Percentiles rank a stretch among this genome's conserved stretches.
Conservation (phyloP, 2,797 vertebrate species). For the Xenops minutus region DNA sequence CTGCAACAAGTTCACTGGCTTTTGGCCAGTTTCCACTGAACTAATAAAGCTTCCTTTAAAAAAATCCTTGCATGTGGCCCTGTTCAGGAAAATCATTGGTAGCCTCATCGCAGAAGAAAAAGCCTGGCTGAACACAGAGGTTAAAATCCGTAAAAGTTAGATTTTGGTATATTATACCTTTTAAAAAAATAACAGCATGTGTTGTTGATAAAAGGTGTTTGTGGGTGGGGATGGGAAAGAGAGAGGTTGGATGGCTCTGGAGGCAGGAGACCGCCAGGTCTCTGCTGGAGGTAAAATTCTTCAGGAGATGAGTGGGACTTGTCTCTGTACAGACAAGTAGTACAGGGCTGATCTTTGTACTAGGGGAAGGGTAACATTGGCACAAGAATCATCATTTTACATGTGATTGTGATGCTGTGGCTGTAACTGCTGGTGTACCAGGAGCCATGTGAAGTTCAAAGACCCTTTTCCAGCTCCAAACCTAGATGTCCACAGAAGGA, state of each 20-base stretch:
- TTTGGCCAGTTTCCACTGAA: slow-evolving; percentile 63
- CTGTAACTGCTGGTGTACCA: not conserved
- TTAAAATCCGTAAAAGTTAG: not conserved
- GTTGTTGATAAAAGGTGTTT: not conserved
- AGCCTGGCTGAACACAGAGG: not conserved
- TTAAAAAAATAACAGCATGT: not conserved
- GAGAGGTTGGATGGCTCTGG: not conserved
- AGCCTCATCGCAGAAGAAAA: not conserved
- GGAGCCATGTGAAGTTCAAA: not conserved
- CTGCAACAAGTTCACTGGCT: slow-evolving; percentile 55
- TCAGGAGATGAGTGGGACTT: not conserved
- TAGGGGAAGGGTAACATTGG: rapidly evolving
- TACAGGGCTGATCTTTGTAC: not conserved
- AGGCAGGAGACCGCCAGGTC: not conserved
- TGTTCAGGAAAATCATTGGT: not conserved
- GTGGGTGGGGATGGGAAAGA: not conserved
- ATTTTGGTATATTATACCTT: not conserved
- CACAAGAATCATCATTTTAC: not conserved
- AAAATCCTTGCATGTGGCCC: slow-evolving; percentile 12
- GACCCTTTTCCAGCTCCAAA: not conserved
- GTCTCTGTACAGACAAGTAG: not conserved
- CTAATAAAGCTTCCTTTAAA: slow-evolving; percentile 24
- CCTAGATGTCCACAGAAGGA: not conserved
- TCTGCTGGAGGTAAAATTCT: not conserved
- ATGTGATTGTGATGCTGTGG: not conserved